Conservation (phyloP, 2,113 vertebrate species). For the Myrmecophaga tridactyla region DNA sequence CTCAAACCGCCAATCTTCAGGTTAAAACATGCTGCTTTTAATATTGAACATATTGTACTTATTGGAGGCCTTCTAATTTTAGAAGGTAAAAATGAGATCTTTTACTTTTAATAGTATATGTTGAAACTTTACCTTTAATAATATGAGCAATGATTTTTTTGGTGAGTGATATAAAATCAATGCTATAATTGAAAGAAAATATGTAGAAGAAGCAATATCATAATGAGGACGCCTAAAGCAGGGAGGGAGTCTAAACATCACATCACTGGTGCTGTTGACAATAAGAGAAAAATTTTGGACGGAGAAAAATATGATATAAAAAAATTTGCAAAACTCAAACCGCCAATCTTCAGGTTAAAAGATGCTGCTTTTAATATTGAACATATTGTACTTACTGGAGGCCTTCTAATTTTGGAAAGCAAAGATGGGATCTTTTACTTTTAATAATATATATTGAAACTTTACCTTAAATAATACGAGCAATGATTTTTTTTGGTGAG, state of each 20-base stretch:
- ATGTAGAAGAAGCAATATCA: neutral
- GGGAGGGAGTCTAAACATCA: neutral
- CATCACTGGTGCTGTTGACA: neutral
- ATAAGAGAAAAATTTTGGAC: neutral
- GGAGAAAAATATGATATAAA: neutral
- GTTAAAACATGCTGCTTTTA: neutral
- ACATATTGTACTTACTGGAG: neutral
- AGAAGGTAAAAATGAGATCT: neutral
- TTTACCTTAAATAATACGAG: constrained; percentile 12
- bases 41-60: neutral
- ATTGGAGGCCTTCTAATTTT: neutral
- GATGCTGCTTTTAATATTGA: neutral
- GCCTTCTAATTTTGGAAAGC: neutral
- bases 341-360: neutral
- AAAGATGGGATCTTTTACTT: constrained; percentile 25
- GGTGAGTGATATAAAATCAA: constrained; percentile 18
- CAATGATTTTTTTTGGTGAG: neutral
- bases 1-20: neutral
- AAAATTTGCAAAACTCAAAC: neutral
- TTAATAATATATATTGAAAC: constrained; percentile 20
- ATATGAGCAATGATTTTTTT: neutral
- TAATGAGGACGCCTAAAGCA: neutral
- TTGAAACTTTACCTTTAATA: constrained; percentile 41
- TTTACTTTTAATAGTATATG: constrained; percentile 31
- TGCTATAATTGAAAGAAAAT: constrained; percentile 24